These are phyloP conservation scores for Chesias legatella DNA, from an alignment of 2,888 invertebrate genomes.

Conservation along the genomic window DNA sequence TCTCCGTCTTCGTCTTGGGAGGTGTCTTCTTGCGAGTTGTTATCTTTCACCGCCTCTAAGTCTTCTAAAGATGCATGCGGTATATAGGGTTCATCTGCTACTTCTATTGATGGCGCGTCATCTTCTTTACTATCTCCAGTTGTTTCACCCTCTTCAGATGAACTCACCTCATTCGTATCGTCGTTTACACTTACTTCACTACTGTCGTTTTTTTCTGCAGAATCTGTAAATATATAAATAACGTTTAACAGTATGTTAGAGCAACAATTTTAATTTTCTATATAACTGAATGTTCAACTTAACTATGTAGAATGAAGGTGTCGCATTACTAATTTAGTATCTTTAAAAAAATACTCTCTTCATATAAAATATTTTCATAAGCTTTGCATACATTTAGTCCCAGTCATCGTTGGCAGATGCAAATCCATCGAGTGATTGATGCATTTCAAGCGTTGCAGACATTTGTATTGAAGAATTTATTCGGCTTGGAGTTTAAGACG, in stretches of 20 bases:
- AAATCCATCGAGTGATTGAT: constrained; percentile 3
- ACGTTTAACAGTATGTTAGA: too few species aligned
- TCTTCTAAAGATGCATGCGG: constrained; percentile 72
- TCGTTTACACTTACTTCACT: constrained; percentile 72
- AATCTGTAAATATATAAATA: constrained; percentile 55
- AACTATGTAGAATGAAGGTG: too few species aligned
- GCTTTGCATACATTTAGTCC: background rate
- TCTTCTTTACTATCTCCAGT: constrained; percentile 51
- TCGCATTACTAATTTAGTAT: too few species aligned
- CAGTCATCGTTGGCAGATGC: constrained; percentile 4
- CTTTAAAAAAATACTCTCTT: too few species aligned
- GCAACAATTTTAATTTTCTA: too few species aligned
- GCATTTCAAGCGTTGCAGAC: constrained; percentile 6
- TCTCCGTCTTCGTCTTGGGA: constrained; percentile 48
- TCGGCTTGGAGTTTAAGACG: too few species aligned
- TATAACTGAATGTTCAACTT: too few species aligned
- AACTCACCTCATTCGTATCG: constrained; percentile 66
- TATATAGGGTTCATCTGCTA: constrained; percentile 73
- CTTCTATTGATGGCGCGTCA: constrained; percentile 63
- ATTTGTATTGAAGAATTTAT: background rate
- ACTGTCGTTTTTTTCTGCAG: constrained; percentile 74
- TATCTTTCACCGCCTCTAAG: constrained; percentile 50
- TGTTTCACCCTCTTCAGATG: constrained; percentile 57
- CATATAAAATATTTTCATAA: too few species aligned
- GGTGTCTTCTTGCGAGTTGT: constrained; percentile 60